Evolutionary conservation across 2,888 invertebrate species (phyloP).

Genomic region (Pemphredon lugubris): DNA sequence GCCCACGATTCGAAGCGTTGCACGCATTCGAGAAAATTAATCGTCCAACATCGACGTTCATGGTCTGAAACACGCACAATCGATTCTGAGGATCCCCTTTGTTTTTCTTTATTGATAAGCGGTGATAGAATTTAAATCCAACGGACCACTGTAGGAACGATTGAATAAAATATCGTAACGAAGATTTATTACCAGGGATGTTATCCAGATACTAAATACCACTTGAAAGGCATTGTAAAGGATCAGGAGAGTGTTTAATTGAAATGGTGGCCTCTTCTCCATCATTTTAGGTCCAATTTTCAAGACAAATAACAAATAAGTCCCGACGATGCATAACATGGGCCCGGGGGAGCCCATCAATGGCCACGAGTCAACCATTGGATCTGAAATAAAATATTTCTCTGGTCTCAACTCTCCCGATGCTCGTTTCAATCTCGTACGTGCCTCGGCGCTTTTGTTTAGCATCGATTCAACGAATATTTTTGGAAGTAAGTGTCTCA

Average conservation of each 20-base stretch:
- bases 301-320: conserved; percentile 88
- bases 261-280: conserved; percentile 88
- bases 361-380: conserved; percentile 89
- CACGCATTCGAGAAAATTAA: not conserved
- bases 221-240: conserved; percentile 95
- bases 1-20: not conserved
- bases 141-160: too few species aligned
- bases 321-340: conserved; percentile 84
- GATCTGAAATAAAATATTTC: conserved; percentile 82
- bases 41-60: not conserved
- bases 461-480: too few species aligned
- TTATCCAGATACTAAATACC: conserved; percentile 89
- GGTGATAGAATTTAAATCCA: too few species aligned
- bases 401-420: too few species aligned
- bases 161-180: not conserved
- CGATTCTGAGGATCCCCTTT: not conserved
- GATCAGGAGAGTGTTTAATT: conserved; percentile 88
- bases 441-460: too few species aligned
- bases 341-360: conserved; percentile 90
- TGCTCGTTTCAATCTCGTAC: too few species aligned
- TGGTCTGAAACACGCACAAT: not conserved
- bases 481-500: too few species aligned
- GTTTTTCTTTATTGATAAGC: not conserved
- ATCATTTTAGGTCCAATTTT: conserved; percentile 89
- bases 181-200: conserved; percentile 80